Evolutionary conservation across 2,888 invertebrate species (phyloP).

Genomic region (Pyrrhia umbra): DNA sequence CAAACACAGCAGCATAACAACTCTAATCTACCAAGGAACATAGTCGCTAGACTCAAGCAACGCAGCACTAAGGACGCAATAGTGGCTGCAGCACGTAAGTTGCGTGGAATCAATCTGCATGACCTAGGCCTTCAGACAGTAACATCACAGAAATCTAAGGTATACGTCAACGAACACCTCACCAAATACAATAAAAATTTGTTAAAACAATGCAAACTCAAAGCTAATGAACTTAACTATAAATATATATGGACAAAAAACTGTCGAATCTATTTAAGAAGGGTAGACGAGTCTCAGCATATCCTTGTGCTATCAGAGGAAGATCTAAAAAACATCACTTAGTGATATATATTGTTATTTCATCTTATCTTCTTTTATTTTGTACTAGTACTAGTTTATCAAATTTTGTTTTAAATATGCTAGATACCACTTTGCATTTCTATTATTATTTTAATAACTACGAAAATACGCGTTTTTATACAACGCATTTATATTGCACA

Average conservation of each 20-base stretch:
- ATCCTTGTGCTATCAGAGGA: neutral
- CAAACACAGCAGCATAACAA: neutral
- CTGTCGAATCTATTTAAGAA: neutral
- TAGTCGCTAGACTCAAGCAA: neutral
- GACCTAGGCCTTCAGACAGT: neutral
- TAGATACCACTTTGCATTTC: no score
- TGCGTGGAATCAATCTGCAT: neutral
- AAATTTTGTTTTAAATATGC: no score
- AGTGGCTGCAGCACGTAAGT: neutral
- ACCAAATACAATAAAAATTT: neutral
- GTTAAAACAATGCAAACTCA: neutral
- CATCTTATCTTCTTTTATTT: no score
- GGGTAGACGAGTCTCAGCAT: neutral
- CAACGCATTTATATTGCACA: no score
- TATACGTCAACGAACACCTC: neutral
- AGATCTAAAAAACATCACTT: neutral
- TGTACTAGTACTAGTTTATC: no score
- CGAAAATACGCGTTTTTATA: no score
- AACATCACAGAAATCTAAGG: neutral
- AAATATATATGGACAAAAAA: slow-evolving; percentile 1
- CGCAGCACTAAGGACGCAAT: neutral
- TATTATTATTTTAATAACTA: no score
- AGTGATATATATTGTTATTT: no score
- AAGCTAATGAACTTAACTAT: neutral
- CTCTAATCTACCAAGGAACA: neutral